A percentile compares a stretch with the other conserved stretches of the same genome.
These are phyloP conservation scores for Galleria mellonella DNA, from an alignment of 1,140 invertebrate species.

Conservation along the genomic window DNA sequence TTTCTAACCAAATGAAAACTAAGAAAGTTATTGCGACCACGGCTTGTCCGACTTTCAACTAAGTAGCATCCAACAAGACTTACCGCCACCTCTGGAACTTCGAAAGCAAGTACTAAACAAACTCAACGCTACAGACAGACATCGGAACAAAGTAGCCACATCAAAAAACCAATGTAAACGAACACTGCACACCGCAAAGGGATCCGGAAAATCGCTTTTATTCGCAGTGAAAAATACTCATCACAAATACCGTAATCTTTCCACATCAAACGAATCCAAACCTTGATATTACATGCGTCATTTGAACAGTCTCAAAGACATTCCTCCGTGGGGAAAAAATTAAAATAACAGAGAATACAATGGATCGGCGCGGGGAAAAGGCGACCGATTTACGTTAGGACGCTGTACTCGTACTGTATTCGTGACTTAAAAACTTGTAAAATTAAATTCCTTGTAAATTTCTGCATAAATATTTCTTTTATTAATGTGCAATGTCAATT, in stretches of 20 bases:
- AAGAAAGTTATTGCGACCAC: not conserved
- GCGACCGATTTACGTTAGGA: constrained; percentile 19
- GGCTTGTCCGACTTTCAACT: not conserved
- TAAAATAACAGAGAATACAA: constrained; percentile 66
- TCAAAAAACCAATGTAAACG: constrained; percentile 25
- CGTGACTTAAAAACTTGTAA: too few relatives aligned
- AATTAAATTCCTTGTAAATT: too few relatives aligned
- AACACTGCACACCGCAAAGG: constrained; percentile 40
- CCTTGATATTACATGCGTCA: constrained; percentile 70
- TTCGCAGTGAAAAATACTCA: constrained; percentile 41
- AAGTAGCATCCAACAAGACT: constrained; percentile 5
- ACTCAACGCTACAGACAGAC: not conserved
- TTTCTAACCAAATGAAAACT: not conserved
- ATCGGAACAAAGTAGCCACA: constrained; percentile 14
- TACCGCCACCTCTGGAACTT: constrained; percentile 4
- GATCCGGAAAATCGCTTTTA: constrained; percentile 34
- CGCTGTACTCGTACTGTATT: too few relatives aligned
- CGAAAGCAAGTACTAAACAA: not conserved
- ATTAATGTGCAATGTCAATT: too few relatives aligned
- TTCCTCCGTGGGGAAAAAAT: constrained; percentile 61
- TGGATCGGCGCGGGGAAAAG: constrained; percentile 9
- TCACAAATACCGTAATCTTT: constrained; percentile 62
- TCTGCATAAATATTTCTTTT: too few relatives aligned
- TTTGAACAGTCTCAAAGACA: constrained; percentile 71
- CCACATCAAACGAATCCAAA: constrained; percentile 62